A percentile compares a stretch with the other conserved stretches of the same genome.
phyloP scores from a whole-genome alignment of 2,113 vertebrate genomes.

The Gracilinanus agilis region DNA sequence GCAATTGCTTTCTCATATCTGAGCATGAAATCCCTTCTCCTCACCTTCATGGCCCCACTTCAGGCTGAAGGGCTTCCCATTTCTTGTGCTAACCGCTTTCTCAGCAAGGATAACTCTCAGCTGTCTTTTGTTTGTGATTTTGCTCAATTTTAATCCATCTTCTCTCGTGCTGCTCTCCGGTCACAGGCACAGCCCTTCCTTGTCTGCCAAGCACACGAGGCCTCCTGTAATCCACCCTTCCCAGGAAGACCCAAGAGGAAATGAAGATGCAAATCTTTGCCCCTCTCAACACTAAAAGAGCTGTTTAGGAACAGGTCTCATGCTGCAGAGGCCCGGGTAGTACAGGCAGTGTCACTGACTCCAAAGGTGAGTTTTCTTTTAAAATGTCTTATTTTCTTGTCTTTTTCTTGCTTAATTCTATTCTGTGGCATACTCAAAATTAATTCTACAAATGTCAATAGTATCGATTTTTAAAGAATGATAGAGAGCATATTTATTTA shows the following conservation, averaged over 20 bases:
- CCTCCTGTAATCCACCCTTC: not conserved
- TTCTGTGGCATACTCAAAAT: constrained; percentile 17
- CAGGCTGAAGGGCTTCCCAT: not conserved
- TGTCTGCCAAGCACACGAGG: not conserved
- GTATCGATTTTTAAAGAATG: constrained; percentile 36
- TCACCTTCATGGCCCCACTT: not conserved
- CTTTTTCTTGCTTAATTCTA: constrained; percentile 31
- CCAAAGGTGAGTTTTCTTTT: not conserved
- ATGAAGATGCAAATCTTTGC: not conserved
- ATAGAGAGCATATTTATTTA: not conserved
- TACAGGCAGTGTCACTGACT: not conserved
- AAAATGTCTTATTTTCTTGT: constrained; percentile 33
- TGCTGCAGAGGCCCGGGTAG: not conserved
- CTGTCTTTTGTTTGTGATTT: not conserved
- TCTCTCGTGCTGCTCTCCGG: not conserved
- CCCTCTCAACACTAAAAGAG: not conserved
- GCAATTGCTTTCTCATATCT: not conserved
- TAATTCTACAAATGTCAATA: constrained; percentile 32
- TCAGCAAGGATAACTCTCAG: not conserved
- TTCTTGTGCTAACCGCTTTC: not conserved
- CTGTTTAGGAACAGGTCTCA: not conserved
- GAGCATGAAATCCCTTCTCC: not conserved
- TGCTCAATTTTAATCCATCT: not conserved
- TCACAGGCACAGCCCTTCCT: not conserved
- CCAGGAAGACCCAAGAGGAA: not conserved